Evolutionary conservation across 2,113 vertebrate genomes (phyloP).

Genomic region (Tursiops truncatus): DNA sequence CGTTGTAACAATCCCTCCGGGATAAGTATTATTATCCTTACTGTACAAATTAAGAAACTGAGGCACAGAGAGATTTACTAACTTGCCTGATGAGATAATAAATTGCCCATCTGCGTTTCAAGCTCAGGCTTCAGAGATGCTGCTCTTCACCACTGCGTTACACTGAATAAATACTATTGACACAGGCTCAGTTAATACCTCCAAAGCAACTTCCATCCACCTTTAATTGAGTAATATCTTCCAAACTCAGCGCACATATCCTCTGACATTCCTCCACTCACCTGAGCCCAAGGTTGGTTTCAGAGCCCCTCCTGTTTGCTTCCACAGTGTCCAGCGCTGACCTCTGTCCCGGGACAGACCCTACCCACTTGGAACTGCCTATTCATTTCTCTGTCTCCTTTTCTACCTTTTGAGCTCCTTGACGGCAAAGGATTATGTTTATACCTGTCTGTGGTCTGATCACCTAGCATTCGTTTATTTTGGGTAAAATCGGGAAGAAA

Average conservation of each 20-base stretch:
- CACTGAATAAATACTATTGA: not conserved
- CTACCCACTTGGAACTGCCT: not conserved
- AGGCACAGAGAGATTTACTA: not conserved
- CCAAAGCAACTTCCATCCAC: not conserved
- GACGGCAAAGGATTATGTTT: not conserved
- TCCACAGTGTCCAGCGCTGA: not conserved
- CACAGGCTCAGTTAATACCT: not conserved
- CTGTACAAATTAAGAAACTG: not conserved
- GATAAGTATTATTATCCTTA: not conserved
- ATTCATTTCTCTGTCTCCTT: not conserved
- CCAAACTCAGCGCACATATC: not conserved
- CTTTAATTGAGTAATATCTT: not conserved
- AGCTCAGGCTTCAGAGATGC: not conserved
- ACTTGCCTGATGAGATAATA: not conserved
- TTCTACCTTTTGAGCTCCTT: not conserved
- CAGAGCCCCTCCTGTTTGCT: not conserved
- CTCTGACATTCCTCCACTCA: not conserved
- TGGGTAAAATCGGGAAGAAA: conserved; percentile 1
- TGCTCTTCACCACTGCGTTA: not conserved
- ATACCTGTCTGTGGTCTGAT: not conserved
- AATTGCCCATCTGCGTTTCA: not conserved
- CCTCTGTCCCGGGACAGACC: not conserved
- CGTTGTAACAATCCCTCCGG: not conserved
- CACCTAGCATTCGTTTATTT: not conserved
- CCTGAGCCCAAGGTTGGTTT: not conserved